A percentile compares a stretch with the other conserved stretches of the same genome.
Conservation (phyloP, 2,113 vertebrate species). For the Scolopax mira region DNA sequence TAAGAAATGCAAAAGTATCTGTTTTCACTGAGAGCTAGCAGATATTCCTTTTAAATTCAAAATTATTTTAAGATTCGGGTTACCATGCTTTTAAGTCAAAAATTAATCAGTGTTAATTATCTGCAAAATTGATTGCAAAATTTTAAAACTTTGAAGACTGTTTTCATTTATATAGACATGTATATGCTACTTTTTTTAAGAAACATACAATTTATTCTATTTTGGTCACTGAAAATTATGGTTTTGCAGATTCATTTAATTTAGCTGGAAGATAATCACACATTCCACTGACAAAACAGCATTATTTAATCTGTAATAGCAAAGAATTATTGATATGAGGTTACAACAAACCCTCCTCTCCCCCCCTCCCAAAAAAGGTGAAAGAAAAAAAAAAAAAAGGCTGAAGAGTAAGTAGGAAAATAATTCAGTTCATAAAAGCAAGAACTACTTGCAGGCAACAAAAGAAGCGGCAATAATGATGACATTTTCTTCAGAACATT, state of each 20-base stretch:
- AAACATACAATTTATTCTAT: not conserved
- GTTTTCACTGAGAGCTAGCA: not conserved
- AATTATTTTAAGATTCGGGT: not conserved
- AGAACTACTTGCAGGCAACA: not conserved
- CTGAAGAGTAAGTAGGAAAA: not conserved
- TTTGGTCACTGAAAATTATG: not conserved
- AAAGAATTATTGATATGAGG: not conserved
- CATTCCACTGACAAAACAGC: not conserved
- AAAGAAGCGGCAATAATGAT: not conserved
- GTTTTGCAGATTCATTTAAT: conserved; percentile 1
- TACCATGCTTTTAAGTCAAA: not conserved
- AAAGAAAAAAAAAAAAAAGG: not conserved
- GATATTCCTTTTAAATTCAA: not conserved
- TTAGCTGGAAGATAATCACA: conserved; percentile 23
- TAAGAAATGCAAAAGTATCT: not conserved
- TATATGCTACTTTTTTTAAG: not conserved
- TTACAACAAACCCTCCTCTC: not conserved
- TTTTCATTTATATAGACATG: not conserved
- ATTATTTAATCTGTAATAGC: conserved; percentile 10
- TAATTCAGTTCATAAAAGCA: conserved; percentile 36
- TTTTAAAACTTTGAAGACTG: not conserved
- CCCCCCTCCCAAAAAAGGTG: rapidly evolving
- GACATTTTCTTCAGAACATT: conserved; percentile 3
- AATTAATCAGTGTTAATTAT: not conserved
- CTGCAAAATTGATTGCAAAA: not conserved